Base-by-base conservation (phyloP, 2,888 invertebrate species). In the Hirtodrosophila alboralis region DNA sequence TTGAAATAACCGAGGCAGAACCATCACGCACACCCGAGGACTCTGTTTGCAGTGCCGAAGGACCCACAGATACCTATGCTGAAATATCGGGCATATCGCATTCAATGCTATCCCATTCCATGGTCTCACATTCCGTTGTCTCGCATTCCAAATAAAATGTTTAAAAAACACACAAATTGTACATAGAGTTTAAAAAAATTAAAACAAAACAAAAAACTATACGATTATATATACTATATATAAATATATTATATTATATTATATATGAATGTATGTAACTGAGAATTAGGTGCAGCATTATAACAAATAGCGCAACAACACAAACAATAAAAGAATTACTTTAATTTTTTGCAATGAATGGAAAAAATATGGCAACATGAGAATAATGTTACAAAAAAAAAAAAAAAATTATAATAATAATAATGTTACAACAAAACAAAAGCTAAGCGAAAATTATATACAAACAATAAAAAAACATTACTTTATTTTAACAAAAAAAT, bases 11-110 rank as follows among this genome's bases (percentile, higher is more conserved):
- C 69, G 95, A 95, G 90, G 94, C 94, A 12, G 96, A 96, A 91
- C 94, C 95, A 45, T 96, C 96, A 14, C 93, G 95, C 70, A 96
- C 96, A 12, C 96, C 96, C 8, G 97, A 97, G 90, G 97, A 97
- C 91, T 96, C 96, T 1, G 96, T 96, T 34, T 97, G 96, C 91
- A 96, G 96, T 83, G 94, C 93, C 73, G 97, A 97, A 91, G 97
- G 96, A 2, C 95, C 95, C 60, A 94, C 94, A 66, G 94, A 91
- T 63, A 90, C 90, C 27, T 89, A 88, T 83, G 91, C 89, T 34
- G 91, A 91, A 87, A 86, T 90, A 56, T 90, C 91, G 45, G 90
- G 90, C 53, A 86, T 91, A 65, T 91, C 91, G 48, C 88, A 89
- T 68, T 90, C 90, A 16, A 90, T 89, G 88, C 76, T 89, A 40